Evolutionary conservation across 2,888 invertebrate genomes (phyloP).

Genomic region (Plagodis dolabraria): DNA sequence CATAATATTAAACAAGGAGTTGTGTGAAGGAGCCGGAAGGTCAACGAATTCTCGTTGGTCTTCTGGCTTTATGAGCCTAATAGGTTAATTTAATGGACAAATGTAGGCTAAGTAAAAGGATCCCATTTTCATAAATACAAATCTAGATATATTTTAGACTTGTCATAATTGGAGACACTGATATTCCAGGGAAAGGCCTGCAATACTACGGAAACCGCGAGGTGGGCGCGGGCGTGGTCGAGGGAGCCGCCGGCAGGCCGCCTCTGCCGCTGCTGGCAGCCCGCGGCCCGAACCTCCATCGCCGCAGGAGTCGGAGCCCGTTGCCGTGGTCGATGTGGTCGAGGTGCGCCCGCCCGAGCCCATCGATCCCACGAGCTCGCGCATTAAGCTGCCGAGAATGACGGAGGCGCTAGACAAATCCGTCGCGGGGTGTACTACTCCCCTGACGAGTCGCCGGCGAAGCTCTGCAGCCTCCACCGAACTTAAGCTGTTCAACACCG

Average conservation of each 20-base stretch:
- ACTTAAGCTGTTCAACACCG: conserved; percentile 53
- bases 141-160: too few relatives aligned
- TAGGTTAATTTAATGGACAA: too few relatives aligned
- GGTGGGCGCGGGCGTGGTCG: conserved; percentile 71
- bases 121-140: too few relatives aligned
- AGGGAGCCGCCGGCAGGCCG: conserved; percentile 52
- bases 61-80: too few relatives aligned
- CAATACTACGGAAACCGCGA: conserved; percentile 67
- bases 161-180: too few relatives aligned
- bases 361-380: conserved; percentile 75
- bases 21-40: too few relatives aligned
- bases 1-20: too few relatives aligned
- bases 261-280: conserved; percentile 43
- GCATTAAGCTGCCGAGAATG: conserved; percentile 77
- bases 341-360: conserved; percentile 36
- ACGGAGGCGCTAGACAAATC: conserved; percentile 77
- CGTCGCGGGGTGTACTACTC: conserved; percentile 62
- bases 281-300: conserved; percentile 27
- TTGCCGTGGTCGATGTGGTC: conserved; percentile 36
- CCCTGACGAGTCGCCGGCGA: conserved; percentile 64
- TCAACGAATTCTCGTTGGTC: too few relatives aligned
- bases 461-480: conserved; percentile 53
- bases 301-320: conserved; percentile 33
- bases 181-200: conserved; percentile 67
- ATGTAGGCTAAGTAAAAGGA: too few relatives aligned